Evolutionary conservation across 2,797 vertebrate genomes (phyloP).

Genomic region (Eospalax fontanierii): DNA sequence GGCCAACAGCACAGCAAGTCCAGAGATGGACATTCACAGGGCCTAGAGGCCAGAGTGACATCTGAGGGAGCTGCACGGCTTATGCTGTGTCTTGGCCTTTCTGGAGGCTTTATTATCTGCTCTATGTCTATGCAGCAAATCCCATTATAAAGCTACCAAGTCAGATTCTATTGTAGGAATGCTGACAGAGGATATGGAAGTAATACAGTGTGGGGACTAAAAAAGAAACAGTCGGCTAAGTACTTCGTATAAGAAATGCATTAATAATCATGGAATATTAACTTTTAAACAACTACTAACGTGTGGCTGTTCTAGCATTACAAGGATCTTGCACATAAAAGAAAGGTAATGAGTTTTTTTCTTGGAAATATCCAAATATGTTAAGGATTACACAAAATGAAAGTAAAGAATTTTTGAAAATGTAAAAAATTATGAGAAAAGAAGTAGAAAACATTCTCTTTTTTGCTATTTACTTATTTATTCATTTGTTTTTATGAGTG

Average conservation of each 20-base stretch:
- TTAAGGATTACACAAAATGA: not conserved
- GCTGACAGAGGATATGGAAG: not conserved
- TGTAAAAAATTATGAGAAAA: not conserved
- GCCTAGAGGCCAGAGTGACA: not conserved
- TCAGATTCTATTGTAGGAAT: slow-evolving; percentile 20
- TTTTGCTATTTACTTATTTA: too few species aligned
- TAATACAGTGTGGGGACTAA: not conserved
- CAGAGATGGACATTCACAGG: not conserved
- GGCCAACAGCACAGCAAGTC: not conserved
- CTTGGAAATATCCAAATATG: not conserved
- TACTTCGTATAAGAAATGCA: not conserved
- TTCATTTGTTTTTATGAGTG: too few species aligned
- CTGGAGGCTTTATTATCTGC: not conserved
- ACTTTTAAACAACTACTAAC: not conserved
- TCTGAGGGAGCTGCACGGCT: not conserved
- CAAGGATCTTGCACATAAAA: not conserved
- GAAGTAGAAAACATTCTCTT: not conserved
- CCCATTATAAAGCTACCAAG: not conserved
- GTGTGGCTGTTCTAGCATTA: not conserved
- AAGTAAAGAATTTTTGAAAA: slow-evolving; percentile 51
- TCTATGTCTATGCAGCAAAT: not conserved
- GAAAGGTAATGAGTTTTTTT: not conserved
- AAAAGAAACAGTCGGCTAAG: slow-evolving; percentile 31
- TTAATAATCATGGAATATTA: slow-evolving; percentile 3
- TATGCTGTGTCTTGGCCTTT: not conserved